Conservation (phyloP, 2,797 vertebrate species). For the Synaphobranchus kaupii region DNA sequence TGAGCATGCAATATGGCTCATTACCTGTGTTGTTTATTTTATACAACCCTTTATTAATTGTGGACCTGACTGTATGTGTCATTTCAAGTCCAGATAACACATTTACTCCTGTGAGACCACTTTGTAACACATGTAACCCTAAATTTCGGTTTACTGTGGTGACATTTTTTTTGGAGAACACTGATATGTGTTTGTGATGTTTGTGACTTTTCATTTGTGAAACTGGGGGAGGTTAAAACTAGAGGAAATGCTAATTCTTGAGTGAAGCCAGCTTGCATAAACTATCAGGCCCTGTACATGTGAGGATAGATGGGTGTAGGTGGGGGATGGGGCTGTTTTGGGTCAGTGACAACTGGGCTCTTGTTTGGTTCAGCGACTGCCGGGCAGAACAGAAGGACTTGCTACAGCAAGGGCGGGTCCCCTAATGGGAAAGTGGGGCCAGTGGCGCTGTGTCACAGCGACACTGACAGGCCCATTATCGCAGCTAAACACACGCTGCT, state of each 20-base stretch:
- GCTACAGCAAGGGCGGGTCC: background rate
- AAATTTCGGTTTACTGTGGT: too few species aligned
- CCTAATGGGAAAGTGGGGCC: background rate
- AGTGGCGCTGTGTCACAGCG: background rate
- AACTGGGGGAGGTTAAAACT: too few species aligned
- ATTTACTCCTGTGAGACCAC: too few species aligned
- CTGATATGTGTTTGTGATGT: too few species aligned
- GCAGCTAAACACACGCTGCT: slow-evolving; percentile 11
- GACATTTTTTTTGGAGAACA: too few species aligned
- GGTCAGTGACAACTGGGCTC: background rate
- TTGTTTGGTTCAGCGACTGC: background rate
- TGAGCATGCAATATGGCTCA: background rate
- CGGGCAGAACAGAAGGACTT: background rate
- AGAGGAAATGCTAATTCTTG: too few species aligned
- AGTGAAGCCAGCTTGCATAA: too few species aligned
- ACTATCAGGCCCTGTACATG: background rate
- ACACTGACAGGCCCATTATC: slow-evolving; percentile 26
- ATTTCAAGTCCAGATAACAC: too few species aligned
- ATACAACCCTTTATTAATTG: background rate
- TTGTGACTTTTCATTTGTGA: too few species aligned
- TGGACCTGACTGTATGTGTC: too few species aligned
- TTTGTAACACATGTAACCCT: too few species aligned
- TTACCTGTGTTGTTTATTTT: background rate
- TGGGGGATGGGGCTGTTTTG: background rate
- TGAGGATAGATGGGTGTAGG: background rate